Evolutionary conservation across 2,888 invertebrate genomes (phyloP), one percentile per base, ranked within the genome.

Genomic region (Tinea pellionella): DNA sequence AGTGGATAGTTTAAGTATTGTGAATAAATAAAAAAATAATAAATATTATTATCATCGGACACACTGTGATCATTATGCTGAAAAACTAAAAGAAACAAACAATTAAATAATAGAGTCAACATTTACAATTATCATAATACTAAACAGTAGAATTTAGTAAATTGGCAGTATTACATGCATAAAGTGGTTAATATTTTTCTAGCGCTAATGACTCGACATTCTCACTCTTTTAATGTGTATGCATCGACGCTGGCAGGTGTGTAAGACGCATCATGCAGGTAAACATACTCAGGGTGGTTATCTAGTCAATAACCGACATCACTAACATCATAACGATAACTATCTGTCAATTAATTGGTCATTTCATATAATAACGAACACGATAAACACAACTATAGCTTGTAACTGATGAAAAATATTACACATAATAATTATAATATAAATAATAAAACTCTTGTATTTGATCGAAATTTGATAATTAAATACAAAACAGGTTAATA

Each of bases 291-390:
- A 53, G 53, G 24, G 53, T 53, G 24, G 19, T 53, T 53, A 53
- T 53, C 19, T 24, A 53, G 19, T 53, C 24, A 53, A 53, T 53
- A 53, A 53, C 53, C 53, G 24, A 53, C 53, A 24, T 53, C 53
- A 19, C 24, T 53, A 47, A 53, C 24, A 53, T 53, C 19, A 24
- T 53, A 53, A 12, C 53, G 24, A 53, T 53, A 53, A 18, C 19
- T 18, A 53, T 53, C 18, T 53, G 53, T 53, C 53, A 53, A 53
- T 53, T 53, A 53, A 53, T 53, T 24, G 53, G 24, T 53, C 53
- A 24, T 53, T 53, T 53, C n/a, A 53, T 18, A 24, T 24, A 53
- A 47, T 47, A 47, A 47, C 47, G 2, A 47, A 15, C 2, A 37
- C 37, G 37, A 37, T 37, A 37, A 37, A 37, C n/a, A 37, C n/a